A percentile compares a stretch with the other conserved stretches of the same genome.
Conservation (phyloP, 2,888 invertebrate genomes). For the Elmis aenea region DNA sequence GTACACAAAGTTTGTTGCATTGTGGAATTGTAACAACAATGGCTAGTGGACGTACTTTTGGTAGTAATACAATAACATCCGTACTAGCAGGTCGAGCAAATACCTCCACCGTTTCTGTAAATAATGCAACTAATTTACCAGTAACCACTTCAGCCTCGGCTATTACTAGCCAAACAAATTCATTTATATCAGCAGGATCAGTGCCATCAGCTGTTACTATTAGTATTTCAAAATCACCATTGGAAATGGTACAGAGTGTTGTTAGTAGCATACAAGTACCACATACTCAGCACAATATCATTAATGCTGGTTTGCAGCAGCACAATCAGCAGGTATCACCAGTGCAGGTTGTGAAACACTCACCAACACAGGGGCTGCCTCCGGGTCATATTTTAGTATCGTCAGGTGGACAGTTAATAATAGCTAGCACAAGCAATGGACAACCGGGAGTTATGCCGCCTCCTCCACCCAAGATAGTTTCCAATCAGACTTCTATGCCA, state of each 20-base stretch:
- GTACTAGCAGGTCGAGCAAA: slow-evolving; percentile 72
- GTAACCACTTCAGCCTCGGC: slow-evolving; percentile 43
- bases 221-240: slow-evolving; percentile 56
- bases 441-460: slow-evolving; percentile 60
- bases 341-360: slow-evolving; percentile 47
- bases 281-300: slow-evolving; percentile 38
- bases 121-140: slow-evolving; percentile 48
- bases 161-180: slow-evolving; percentile 46
- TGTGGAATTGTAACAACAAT: slow-evolving; percentile 54
- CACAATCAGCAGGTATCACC: slow-evolving; percentile 42
- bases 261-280: slow-evolving; percentile 64
- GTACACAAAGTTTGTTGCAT: slow-evolving; percentile 7
- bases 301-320: slow-evolving; percentile 30
- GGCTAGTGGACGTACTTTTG: slow-evolving; percentile 72
- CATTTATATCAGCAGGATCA: slow-evolving; percentile 50
- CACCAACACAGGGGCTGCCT: slow-evolving; percentile 48
- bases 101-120: slow-evolving; percentile 71
- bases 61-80: slow-evolving; percentile 76
- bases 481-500: slow-evolving; percentile 50
- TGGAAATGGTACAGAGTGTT: slow-evolving; percentile 75
- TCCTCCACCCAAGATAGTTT: slow-evolving; percentile 52
- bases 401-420: slow-evolving; percentile 68
- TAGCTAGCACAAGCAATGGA: slow-evolving; percentile 53
- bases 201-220: slow-evolving; percentile 40
- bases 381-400: slow-evolving; percentile 72